These are phyloP conservation scores for Caligus rogercresseyi DNA, from an alignment of 1,140 invertebrate genomes.

Conservation along the genomic window DNA sequence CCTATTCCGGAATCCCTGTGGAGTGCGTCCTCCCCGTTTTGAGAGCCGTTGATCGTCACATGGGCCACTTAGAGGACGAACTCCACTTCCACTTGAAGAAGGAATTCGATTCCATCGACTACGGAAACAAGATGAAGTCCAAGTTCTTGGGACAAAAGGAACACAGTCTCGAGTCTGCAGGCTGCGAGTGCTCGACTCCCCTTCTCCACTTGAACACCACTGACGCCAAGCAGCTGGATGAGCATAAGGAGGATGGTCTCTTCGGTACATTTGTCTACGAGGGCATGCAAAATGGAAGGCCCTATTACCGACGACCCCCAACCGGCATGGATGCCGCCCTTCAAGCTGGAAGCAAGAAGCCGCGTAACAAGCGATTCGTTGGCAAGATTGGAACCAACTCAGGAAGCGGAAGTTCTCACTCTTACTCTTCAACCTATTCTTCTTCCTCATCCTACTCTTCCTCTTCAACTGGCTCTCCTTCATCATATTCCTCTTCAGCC, in stretches of 20 bases:
- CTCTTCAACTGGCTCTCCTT: neutral
- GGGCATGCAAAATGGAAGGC: neutral
- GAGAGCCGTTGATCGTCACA: slow-evolving; percentile 8
- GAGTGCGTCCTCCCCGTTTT: neutral
- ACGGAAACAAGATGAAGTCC: neutral
- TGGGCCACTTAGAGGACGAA: slow-evolving; percentile 3
- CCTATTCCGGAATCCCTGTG: neutral
- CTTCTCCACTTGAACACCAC: slow-evolving; percentile 3
- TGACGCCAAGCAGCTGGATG: neutral
- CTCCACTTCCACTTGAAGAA: slow-evolving; percentile 11
- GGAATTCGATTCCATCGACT: neutral
- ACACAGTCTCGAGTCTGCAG: neutral
- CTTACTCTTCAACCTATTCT: neutral
- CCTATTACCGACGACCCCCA: slow-evolving; percentile 6
- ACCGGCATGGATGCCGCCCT: neutral
- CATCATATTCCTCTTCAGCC: neutral
- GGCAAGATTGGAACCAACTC: neutral
- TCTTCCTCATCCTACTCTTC: neutral
- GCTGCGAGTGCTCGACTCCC: slow-evolving; percentile 6
- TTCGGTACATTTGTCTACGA: slow-evolving; percentile 4
- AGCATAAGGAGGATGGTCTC: neutral
- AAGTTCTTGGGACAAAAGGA: neutral
- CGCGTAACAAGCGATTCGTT: neutral
- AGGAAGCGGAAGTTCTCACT: neutral
- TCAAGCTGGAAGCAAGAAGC: neutral